Conservation (phyloP, 2,888 invertebrate species). For the Xiphydria camelus region DNA sequence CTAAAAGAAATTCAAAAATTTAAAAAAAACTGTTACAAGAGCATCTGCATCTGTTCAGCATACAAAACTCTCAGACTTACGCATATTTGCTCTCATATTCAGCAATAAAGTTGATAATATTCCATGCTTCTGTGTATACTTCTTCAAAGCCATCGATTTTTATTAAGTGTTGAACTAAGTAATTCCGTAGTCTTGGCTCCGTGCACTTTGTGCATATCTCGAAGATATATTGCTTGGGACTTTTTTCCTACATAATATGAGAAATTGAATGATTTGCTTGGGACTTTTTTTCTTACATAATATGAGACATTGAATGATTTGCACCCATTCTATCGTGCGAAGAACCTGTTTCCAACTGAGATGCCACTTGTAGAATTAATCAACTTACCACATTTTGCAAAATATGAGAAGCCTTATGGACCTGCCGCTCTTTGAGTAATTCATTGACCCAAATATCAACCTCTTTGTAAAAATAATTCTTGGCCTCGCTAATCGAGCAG, state of each 20-base stretch:
- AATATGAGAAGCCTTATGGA: conserved; percentile 68
- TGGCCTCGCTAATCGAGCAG: conserved; percentile 61
- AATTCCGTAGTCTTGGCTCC: conserved; percentile 66
- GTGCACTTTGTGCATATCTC: conserved; percentile 64
- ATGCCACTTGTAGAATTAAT: not conserved
- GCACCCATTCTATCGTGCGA: too few species aligned
- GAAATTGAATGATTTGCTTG: too few species aligned
- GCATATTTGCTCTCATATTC: conserved; percentile 36
- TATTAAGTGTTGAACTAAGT: conserved; percentile 68
- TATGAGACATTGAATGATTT: too few species aligned
- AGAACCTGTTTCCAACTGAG: too few species aligned
- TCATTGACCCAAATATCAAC: conserved; percentile 68
- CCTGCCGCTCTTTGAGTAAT: conserved; percentile 65
- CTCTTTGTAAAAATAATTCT: conserved; percentile 55
- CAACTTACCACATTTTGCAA: conserved; percentile 62
- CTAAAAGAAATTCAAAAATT: too few species aligned
- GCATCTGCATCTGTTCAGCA: too few species aligned
- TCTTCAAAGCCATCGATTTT: conserved; percentile 57
- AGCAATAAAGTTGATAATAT: conserved; percentile 52
- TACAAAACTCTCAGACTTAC: too few species aligned
- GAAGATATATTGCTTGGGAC: conserved; percentile 64
- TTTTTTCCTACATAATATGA: conserved; percentile 55
- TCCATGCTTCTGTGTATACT: conserved; percentile 54
- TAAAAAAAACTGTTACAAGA: too few species aligned
- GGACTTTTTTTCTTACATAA: conserved; percentile 61